Evolutionary conservation across 1,140 invertebrate species (phyloP).

Genomic region (Rhynchophorus ferrugineus): DNA sequence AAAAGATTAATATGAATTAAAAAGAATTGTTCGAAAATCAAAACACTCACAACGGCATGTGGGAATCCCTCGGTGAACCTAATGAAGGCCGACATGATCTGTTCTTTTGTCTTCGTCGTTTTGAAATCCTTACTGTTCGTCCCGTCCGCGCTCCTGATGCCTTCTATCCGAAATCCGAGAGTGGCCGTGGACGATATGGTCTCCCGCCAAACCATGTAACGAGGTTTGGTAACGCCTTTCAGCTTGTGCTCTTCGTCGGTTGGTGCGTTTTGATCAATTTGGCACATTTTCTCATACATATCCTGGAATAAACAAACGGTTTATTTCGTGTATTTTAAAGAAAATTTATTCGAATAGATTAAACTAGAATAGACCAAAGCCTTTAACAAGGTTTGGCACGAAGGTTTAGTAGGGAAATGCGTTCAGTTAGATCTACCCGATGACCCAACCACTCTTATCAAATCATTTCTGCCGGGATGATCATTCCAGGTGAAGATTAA

Average conservation of each 20-base stretch:
- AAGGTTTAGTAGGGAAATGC: too few relatives aligned
- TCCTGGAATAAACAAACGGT: slow-evolving; percentile 51
- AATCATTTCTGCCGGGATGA: too few relatives aligned
- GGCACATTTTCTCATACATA: slow-evolving; percentile 98
- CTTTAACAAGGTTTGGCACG: too few relatives aligned
- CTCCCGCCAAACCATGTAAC: slow-evolving; percentile 97
- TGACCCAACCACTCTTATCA: too few relatives aligned
- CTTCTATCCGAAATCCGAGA: slow-evolving; percentile 93
- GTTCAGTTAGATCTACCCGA: too few relatives aligned
- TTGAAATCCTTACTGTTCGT: slow-evolving; percentile 93
- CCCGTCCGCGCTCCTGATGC: slow-evolving; percentile 81
- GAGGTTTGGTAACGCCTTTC: slow-evolving; percentile 88
- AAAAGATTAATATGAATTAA: slow-evolving; percentile 8
- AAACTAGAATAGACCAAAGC: background rate
- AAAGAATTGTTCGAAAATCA: background rate
- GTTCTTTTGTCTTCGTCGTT: slow-evolving; percentile 79
- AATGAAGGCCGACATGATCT: slow-evolving; percentile 72
- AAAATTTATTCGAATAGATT: slow-evolving; percentile 2
- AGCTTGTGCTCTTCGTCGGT: slow-evolving; percentile 81
- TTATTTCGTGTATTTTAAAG: background rate
- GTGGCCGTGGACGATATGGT: slow-evolving; percentile 93
- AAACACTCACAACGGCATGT: slow-evolving; percentile 62
- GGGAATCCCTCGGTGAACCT: slow-evolving; percentile 77
- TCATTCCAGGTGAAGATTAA: too few relatives aligned
- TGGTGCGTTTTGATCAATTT: slow-evolving; percentile 84